Conservation (phyloP, 1,140 invertebrate species). For the Brachionus calyciflorus region DNA sequence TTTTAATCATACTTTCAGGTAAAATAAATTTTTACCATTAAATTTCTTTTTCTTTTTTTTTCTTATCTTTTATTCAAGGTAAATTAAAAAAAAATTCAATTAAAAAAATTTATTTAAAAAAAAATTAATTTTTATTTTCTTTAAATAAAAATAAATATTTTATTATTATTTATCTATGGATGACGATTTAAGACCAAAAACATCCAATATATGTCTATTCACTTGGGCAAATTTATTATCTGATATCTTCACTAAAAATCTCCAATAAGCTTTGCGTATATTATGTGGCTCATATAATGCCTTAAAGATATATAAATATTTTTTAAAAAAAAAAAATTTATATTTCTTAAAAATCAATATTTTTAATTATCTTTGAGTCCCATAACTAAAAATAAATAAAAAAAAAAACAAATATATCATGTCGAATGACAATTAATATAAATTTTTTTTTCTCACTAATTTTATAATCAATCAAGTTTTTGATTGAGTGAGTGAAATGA, state of each 20-base stretch:
- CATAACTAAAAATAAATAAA: no score
- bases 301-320: slow-evolving; percentile 49
- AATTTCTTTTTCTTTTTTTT: slow-evolving; percentile 18
- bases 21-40: not conserved
- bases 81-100: no score
- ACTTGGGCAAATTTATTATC: slow-evolving; percentile 65
- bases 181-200: slow-evolving; percentile 46
- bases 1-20: not conserved
- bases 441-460: not conserved
- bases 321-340: not conserved
- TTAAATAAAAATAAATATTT: not conserved
- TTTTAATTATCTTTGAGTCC: no score
- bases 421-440: not conserved
- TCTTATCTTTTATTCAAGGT: not conserved
- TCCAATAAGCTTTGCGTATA: slow-evolving; percentile 77
- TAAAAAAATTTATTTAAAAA: no score
- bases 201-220: slow-evolving; percentile 47
- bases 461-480: no score
- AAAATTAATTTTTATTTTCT: not conserved
- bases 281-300: slow-evolving; percentile 75
- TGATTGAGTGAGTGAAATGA: no score
- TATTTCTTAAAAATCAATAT: not conserved
- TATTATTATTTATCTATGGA: slow-evolving; percentile 3
- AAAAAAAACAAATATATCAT: no score
- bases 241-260: slow-evolving; percentile 73